Conservation (phyloP, 2,113 vertebrate species). For the Pyxicephalus adspersus region DNA sequence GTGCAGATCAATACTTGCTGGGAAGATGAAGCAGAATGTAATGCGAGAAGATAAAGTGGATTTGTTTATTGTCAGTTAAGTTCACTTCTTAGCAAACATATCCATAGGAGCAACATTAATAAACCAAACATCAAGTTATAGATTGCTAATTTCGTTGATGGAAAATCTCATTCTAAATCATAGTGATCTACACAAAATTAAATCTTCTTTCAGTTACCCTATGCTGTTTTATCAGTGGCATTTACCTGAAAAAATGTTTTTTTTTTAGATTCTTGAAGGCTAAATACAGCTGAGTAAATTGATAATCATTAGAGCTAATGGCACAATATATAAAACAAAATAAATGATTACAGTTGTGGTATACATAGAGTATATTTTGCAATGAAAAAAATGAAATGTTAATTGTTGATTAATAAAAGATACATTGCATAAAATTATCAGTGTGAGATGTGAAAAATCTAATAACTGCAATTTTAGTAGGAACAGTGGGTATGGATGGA, state of each 20-base stretch:
- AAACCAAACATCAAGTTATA: constrained; percentile 28
- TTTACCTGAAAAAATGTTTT: constrained; percentile 26
- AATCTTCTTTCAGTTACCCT: constrained; percentile 1
- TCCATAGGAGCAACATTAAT: constrained; percentile 15
- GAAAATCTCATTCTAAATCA: constrained; percentile 25
- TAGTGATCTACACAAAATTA: constrained; percentile 15
- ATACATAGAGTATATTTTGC: too few species aligned
- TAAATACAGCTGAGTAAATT: background rate
- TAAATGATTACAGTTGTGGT: too few species aligned
- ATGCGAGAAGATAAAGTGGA: constrained; percentile 3
- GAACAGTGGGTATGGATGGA: too few species aligned
- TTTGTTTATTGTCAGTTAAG: constrained; percentile 23
- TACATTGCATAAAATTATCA: too few species aligned
- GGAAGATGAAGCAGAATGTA: constrained; percentile 29
- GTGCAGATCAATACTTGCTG: constrained; percentile 37
- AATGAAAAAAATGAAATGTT: too few species aligned
- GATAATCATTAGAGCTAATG: constrained; percentile 1
- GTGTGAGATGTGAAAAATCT: too few species aligned
- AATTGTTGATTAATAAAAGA: too few species aligned
- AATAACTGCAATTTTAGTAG: too few species aligned
- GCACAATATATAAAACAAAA: background rate
- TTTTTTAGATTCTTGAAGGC: background rate
- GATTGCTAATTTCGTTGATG: constrained; percentile 35
- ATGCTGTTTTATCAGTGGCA: background rate
- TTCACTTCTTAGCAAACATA: constrained; percentile 3